These are phyloP conservation scores for Campoplex nolae DNA, from an alignment of 2,888 invertebrate genomes.

Conservation along the genomic window DNA sequence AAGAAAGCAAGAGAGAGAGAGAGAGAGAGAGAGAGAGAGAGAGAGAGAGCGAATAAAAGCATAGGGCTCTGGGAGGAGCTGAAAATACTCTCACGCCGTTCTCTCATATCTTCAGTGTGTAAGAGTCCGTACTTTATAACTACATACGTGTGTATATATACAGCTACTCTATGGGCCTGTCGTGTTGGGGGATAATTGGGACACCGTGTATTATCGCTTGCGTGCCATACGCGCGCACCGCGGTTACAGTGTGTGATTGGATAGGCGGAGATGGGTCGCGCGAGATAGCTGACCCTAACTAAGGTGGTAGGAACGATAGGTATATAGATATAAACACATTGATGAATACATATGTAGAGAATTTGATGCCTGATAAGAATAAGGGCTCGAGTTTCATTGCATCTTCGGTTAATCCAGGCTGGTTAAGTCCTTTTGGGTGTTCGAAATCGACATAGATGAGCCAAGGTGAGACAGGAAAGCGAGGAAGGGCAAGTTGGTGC, in stretches of 20 bases:
- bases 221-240: constrained; percentile 81
- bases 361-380: neutral
- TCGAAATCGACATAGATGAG: constrained; percentile 14
- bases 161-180: constrained; percentile 70
- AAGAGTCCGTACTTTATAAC: neutral
- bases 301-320: constrained; percentile 74
- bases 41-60: constrained; percentile 53
- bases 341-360: constrained; percentile 6
- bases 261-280: constrained; percentile 85
- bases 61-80: constrained; percentile 76
- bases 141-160: constrained; percentile 23
- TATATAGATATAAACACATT: neutral
- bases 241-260: constrained; percentile 83
- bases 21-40: constrained; percentile 3
- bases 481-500: constrained; percentile 12
- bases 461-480: constrained; percentile 42
- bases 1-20: constrained; percentile 1
- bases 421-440: neutral
- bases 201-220: constrained; percentile 84
- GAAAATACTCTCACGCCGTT: constrained; percentile 80
- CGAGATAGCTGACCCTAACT: constrained; percentile 84
- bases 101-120: constrained; percentile 44
- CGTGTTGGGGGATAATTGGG: constrained; percentile 84
- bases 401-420: neutral
- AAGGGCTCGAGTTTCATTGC: neutral